A percentile compares a stretch with the other conserved stretches of the same genome.
phyloP scores from a whole-genome alignment of 2,113 vertebrate genomes.

The Brevimyrus niger region DNA sequence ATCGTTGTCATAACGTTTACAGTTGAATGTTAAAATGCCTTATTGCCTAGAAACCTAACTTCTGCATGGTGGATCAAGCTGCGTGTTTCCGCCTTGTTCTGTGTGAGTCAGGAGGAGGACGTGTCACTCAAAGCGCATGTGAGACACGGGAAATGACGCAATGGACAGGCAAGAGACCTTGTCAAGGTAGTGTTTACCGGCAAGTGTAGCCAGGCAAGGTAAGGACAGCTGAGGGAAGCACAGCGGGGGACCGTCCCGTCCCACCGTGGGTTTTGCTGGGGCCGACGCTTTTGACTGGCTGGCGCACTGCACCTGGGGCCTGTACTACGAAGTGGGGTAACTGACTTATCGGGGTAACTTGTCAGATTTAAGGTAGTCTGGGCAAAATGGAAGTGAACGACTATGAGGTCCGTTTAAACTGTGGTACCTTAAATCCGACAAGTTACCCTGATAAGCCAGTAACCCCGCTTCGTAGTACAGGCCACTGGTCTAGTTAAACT shows the following conservation, averaged over 20 bases:
- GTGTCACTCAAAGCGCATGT: neutral
- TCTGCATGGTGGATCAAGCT: neutral
- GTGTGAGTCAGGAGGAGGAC: neutral
- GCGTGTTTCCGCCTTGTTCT: neutral
- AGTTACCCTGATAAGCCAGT: too few species aligned
- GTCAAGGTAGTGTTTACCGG: neutral
- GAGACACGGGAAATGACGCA: neutral
- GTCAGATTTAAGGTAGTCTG: too few species aligned
- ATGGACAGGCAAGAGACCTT: neutral
- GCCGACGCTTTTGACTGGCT: neutral
- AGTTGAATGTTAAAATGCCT: neutral
- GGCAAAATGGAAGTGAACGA: too few species aligned
- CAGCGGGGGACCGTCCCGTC: neutral
- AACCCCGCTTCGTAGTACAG: too few species aligned
- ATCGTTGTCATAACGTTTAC: neutral
- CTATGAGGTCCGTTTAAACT: too few species aligned
- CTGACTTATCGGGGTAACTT: too few species aligned
- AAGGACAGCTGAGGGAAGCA: neutral
- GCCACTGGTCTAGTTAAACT: neutral
- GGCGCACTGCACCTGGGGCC: neutral
- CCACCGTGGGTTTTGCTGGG: neutral
- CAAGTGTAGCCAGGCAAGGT: neutral
- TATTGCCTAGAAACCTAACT: neutral
- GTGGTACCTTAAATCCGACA: too few species aligned
- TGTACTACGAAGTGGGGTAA: too few species aligned